Evolutionary conservation across 92 coral and sea anemone genomes (phyloP), one percentile per base, ranked within the genome.

Genomic region (Phenganax marumi): DNA sequence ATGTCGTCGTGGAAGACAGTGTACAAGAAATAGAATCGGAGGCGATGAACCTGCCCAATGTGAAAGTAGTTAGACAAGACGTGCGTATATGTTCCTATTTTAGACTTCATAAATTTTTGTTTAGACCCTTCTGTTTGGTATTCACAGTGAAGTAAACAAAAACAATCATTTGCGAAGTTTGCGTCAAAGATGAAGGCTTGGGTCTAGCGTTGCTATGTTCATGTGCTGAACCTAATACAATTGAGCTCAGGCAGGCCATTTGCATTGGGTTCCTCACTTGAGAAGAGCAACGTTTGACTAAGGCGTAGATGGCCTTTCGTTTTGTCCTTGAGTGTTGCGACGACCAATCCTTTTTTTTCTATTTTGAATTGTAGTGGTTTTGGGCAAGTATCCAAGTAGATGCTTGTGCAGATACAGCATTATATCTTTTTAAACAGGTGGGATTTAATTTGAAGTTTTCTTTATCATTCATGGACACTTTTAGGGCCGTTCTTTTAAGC

Each of bases 311-410:
- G 5, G 5, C 43, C 43, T 2, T 33, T 33, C 2, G 43, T 33
- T 33, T 33, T 33, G n/a, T 33, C 43, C 2, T 33, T 33, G 43
- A 33, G 43, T 33, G 5, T 33, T 33, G 43, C 43, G 5, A 33
- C 43, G 43, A 33, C 43, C 43, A 33, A 33, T 33, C 43, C 5
- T 33, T 33, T 74, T 23, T 68, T 16, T 52, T 46, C 71, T 83
- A 24, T 60, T 81, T 84, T 46, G 43, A 33, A 33, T 33, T 33
- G 43, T 63, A 93, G 98, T 95, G 98, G 98, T 95, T 95, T 83
- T 95, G 98, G 98, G 98, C 98, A 56, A 95, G 98, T 83, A 95
- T 92, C 79, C 97, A 95, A 89, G 91, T 95, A 90, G 98, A 95
- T 90, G 98, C 97, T 11, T 95, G 98, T 86, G 98, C 98, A 16